These are phyloP conservation scores for Alloscopus bannaensis DNA, from an alignment of 2,888 invertebrate species.

Conservation along the genomic window DNA sequence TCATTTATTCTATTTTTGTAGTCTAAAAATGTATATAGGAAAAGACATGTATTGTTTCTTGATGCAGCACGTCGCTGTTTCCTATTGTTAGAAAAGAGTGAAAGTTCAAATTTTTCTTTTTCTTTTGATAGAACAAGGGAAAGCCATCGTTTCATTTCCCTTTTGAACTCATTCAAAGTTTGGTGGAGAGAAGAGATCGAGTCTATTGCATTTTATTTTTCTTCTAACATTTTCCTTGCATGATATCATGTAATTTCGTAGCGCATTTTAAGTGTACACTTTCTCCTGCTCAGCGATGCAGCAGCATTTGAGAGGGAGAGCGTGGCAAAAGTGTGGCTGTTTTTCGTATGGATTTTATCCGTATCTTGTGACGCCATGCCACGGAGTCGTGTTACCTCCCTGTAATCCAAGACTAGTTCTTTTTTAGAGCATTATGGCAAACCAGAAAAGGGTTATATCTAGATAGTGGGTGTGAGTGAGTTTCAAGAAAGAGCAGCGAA, in stretches of 20 bases:
- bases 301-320: neutral
- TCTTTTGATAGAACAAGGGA: too few relatives aligned
- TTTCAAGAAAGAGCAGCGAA: neutral
- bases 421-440: neutral
- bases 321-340: neutral
- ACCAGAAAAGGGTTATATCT: too few relatives aligned
- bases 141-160: neutral
- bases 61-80: neutral
- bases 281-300: neutral
- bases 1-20: too few relatives aligned
- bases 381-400: neutral
- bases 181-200: neutral
- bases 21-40: neutral
- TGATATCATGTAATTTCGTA: neutral
- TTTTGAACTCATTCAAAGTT: neutral
- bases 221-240: neutral
- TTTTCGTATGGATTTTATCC: conserved; percentile 15
- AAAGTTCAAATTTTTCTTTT: neutral
- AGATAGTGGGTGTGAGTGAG: neutral
- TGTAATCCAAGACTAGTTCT: conserved; percentile 2
- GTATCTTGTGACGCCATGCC: conserved; percentile 2
- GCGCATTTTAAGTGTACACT: neutral
- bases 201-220: too few relatives aligned
- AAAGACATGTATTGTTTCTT: neutral
- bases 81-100: neutral